Base-by-base conservation (phyloP, 2,888 invertebrate genomes). In the Ischnura elegans region DNA sequence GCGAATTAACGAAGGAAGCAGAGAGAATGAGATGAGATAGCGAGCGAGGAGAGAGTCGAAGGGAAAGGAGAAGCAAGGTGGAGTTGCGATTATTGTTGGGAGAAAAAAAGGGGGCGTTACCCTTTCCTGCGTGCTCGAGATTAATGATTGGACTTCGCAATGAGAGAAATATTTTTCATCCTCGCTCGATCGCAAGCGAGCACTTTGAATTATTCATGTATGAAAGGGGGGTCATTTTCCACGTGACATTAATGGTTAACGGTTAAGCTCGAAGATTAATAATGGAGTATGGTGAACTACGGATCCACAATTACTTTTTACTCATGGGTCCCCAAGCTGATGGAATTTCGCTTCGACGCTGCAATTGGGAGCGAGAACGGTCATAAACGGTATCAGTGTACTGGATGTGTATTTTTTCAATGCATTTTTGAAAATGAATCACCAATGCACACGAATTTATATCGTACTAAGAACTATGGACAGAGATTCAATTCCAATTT, bases 1-100 rank as follows among this genome's bases (percentile, higher is more conserved):
- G 61, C 61, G 90, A 90, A 90, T 90, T 90, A 90, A 76, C 76
- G 76, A 76, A 36, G 29, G 29, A 76, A 2, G 25, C n/a, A n/a
- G 66, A 36, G 4, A 16, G 76, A 76, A 29, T 10, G 76, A 36
- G 66, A 29, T 10, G 76, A 36, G 66, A 8, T 6, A 36, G 76
- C 36, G 13, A 76, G 61, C 29, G 76, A 76, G 29, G 16, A 2
- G 47, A 21, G 66, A 36, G 36, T 29, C 13, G 36, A 76, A 76
- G 76, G 25, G 61, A 66, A 21, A 6, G 19, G 8, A 13, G 16
- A 36, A 76, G 90, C 29, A 43, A 90, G 43, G 45, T 45, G 21
- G 43, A 90, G 43, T 66, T 61, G 21, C n/a, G n/a, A 90, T 61
- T 90, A 90, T 90, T 43, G 36, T 76, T 29, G 61, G 76, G 76